These are phyloP conservation scores for Spialia ferax DNA, from an alignment of 2,888 invertebrate species.

Conservation along the genomic window DNA sequence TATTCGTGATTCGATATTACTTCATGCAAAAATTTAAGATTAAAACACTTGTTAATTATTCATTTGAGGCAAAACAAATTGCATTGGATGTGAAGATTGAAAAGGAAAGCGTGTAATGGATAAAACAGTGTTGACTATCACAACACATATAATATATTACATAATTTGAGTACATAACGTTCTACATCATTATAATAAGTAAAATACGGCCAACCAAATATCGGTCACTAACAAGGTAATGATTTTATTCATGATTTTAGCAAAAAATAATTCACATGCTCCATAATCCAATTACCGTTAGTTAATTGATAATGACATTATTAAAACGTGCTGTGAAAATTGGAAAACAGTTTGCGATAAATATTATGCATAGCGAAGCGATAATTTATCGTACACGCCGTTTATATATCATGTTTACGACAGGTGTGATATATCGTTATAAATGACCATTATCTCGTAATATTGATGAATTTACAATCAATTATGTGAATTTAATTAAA, in stretches of 20 bases:
- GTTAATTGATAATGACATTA: slow-evolving; percentile 40
- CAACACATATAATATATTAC: no score
- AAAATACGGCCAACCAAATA: slow-evolving; percentile 2
- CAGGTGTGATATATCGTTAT: slow-evolving; percentile 19
- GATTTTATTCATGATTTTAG: background rate
- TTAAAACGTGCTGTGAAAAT: slow-evolving; percentile 38
- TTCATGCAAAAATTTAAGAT: no score
- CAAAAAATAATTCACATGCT: slow-evolving; percentile 18
- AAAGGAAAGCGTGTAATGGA: no score
- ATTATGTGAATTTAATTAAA: background rate
- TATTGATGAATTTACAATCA: slow-evolving; percentile 2
- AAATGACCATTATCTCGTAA: slow-evolving; percentile 5
- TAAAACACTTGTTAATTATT: no score
- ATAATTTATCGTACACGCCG: slow-evolving; percentile 13
- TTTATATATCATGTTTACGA: slow-evolving; percentile 22
- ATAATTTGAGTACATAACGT: no score
- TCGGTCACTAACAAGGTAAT: background rate
- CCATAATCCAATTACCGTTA: slow-evolving; percentile 38
- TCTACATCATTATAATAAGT: background rate
- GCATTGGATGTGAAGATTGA: no score
- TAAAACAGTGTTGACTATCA: no score
- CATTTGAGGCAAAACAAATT: no score
- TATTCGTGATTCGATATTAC: no score
- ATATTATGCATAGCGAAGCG: slow-evolving; percentile 25
- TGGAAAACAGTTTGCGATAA: slow-evolving; percentile 35